These are phyloP conservation scores for Rhorus exstirpatorius DNA, from an alignment of 2,888 invertebrate genomes.

Conservation along the genomic window DNA sequence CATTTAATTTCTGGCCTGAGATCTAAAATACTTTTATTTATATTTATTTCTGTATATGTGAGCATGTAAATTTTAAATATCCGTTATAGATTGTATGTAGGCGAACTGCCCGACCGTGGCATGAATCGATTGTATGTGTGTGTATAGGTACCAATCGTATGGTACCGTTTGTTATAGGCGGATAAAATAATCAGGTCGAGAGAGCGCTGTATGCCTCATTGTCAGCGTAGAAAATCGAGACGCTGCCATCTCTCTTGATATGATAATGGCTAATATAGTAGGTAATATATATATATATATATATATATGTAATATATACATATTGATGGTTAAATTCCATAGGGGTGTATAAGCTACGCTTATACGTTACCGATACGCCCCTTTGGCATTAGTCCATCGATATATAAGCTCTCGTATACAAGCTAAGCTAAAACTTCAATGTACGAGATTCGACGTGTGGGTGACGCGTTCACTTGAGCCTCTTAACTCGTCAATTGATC, in stretches of 20 bases:
- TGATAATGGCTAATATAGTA: constrained; percentile 38
- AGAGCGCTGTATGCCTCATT: constrained; percentile 45
- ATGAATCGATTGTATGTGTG: constrained; percentile 26
- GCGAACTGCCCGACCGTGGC: constrained; percentile 60
- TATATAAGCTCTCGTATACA: constrained; percentile 32
- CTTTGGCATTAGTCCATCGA: not conserved
- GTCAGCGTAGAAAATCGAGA: no score
- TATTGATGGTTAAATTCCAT: no score
- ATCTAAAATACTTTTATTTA: not conserved
- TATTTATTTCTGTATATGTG: not conserved
- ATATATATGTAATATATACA: no score
- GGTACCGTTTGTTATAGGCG: constrained; percentile 16
- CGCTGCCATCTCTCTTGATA: constrained; percentile 33
- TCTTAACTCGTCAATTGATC: constrained; percentile 78
- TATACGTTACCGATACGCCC: no score
- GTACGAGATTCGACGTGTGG: constrained; percentile 64
- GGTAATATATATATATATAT: no score
- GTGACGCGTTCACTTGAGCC: constrained; percentile 71
- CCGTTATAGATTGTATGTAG: constrained; percentile 10
- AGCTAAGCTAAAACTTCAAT: constrained; percentile 41
- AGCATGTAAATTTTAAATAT: not conserved
- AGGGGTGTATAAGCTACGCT: no score
- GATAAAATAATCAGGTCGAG: constrained; percentile 55
- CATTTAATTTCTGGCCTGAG: not conserved
- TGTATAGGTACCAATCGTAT: not conserved